Evolutionary conservation across 2,113 vertebrate species (phyloP).

Genomic region (Salvelinus alpinus): DNA sequence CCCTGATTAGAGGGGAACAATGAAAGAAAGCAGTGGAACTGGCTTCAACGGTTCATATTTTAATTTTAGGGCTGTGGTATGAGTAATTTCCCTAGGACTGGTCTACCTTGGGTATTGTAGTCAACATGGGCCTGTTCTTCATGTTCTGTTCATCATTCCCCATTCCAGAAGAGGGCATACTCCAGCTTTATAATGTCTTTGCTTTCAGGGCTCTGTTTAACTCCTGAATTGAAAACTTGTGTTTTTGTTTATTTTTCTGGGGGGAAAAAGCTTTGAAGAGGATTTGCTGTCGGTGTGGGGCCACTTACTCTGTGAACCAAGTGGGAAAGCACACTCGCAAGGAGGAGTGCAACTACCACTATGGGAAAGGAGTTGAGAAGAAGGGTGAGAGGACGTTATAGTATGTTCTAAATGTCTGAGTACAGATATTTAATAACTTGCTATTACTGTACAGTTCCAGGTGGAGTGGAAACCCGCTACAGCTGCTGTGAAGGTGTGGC

Average conservation of each 20-base stretch:
- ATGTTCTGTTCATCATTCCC: neutral
- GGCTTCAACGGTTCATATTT: too few species aligned
- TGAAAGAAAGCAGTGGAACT: too few species aligned
- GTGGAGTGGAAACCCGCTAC: slow-evolving; percentile 76
- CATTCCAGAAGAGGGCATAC: neutral
- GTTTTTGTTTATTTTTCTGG: neutral
- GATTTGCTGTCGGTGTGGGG: slow-evolving; percentile 79
- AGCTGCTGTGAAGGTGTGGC: slow-evolving; percentile 79
- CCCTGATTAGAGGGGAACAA: too few species aligned
- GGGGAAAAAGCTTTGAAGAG: slow-evolving; percentile 69
- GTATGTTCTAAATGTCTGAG: too few species aligned
- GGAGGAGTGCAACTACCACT: slow-evolving; percentile 83
- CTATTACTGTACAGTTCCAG: slow-evolving; percentile 65
- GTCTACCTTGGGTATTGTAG: too few species aligned
- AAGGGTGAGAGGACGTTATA: slow-evolving; percentile 62
- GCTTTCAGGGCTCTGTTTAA: neutral
- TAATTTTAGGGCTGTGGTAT: too few species aligned
- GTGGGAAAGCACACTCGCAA: slow-evolving; percentile 71
- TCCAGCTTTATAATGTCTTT: neutral
- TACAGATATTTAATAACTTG: neutral
- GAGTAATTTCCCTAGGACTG: too few species aligned
- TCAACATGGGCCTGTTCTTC: neutral
- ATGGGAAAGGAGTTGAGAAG: slow-evolving; percentile 70
- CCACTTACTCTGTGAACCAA: slow-evolving; percentile 69
- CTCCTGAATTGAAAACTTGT: neutral